Percentiles rank a stretch among this genome's conserved stretches.
These are phyloP conservation scores for Sebastes fasciatus DNA, from an alignment of 2,113 vertebrate genomes.

Conservation along the genomic window DNA sequence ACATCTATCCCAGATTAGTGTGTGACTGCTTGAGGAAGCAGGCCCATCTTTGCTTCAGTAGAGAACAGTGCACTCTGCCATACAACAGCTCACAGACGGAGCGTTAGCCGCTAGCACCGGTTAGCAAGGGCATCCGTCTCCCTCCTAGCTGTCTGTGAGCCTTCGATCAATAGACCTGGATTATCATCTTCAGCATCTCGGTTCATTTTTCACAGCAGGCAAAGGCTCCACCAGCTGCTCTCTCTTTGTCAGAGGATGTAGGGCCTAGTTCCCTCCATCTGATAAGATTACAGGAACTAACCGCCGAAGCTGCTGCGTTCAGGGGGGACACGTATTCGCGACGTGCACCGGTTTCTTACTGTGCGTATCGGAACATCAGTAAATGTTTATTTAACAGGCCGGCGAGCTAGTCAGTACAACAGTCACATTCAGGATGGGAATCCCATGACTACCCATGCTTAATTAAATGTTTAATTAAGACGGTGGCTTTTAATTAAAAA, in stretches of 20 bases:
- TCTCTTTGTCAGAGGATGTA: conserved; percentile 62
- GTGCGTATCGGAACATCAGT: conserved; percentile 36
- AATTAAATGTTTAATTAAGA: conserved; percentile 75
- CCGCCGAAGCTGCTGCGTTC: conserved; percentile 47
- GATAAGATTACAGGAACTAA: conserved; percentile 56
- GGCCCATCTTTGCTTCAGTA: not conserved
- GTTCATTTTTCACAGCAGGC: conserved; percentile 64
- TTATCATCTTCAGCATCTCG: conserved; percentile 67
- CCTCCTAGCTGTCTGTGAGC: conserved; percentile 32
- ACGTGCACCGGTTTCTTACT: conserved; percentile 9
- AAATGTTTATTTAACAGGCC: conserved; percentile 72
- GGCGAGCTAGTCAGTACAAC: conserved; percentile 46
- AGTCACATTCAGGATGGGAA: conserved; percentile 43
- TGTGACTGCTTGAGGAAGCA: not conserved
- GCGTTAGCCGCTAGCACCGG: conserved; percentile 48
- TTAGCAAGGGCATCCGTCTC: conserved; percentile 59
- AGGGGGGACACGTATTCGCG: not conserved
- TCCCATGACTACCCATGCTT: conserved; percentile 54
- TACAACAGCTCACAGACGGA: conserved; percentile 34
- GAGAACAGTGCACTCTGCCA: conserved; percentile 10
- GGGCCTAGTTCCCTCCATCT: conserved; percentile 40
- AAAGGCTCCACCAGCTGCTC: conserved; percentile 56
- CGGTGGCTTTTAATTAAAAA: conserved; percentile 69
- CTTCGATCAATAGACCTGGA: conserved; percentile 63
- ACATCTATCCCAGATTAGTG: not conserved